Percentiles rank a stretch among this genome's conserved stretches.
Evolutionary conservation across 2,113 vertebrate species (phyloP).

Genomic region (Drymodes brunneopygia): DNA sequence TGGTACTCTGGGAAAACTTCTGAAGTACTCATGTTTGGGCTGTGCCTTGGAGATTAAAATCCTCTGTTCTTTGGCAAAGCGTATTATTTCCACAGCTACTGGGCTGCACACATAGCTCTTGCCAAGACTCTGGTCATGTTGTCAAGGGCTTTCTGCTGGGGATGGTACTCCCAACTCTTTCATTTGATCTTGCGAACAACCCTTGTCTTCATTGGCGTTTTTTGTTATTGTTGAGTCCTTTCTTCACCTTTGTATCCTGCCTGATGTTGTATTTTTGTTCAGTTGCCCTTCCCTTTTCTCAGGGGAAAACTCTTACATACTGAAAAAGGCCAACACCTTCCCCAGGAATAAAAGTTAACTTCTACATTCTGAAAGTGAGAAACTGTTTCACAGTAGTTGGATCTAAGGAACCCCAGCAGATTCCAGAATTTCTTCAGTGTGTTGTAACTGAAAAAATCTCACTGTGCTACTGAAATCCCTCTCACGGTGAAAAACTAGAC

Average conservation of each 20-base stretch:
- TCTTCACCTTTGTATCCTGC: neutral
- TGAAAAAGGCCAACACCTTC: neutral
- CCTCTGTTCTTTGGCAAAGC: neutral
- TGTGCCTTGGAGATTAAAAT: neutral
- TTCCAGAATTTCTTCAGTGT: neutral
- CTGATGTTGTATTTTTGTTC: neutral
- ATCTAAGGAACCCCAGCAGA: neutral
- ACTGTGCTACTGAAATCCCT: neutral
- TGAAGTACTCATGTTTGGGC: neutral
- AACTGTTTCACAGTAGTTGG: neutral
- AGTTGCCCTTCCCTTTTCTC: neutral
- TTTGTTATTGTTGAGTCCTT: neutral
- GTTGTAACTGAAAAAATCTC: neutral
- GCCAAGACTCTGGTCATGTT: neutral
- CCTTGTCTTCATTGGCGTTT: accelerated
- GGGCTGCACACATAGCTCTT: neutral
- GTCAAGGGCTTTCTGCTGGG: neutral
- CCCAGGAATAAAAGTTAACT: neutral
- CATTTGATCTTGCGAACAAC: neutral
- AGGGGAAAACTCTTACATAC: neutral
- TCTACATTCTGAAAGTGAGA: neutral
- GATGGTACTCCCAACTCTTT: neutral
- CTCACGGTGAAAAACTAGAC: neutral
- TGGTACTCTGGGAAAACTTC: neutral
- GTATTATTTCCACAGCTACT: neutral